Percentiles rank a stretch among this genome's conserved stretches.
phyloP scores from a whole-genome alignment of 2,888 invertebrate genomes.

The Drosophila kambysellisi region DNA sequence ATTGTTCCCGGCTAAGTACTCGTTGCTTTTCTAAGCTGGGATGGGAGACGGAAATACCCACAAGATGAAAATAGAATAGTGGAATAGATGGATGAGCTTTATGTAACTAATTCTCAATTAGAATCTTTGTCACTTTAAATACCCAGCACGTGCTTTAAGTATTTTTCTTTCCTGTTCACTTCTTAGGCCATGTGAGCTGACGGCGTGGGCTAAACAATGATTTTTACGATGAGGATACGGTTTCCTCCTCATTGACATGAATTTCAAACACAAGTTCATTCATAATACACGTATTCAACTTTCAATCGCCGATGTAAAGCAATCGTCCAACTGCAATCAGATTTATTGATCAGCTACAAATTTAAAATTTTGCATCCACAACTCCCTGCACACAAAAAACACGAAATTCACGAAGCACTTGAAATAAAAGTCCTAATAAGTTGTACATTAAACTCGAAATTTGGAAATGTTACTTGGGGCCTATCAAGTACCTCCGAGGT shows the following conservation, averaged over 20 bases:
- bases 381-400: conserved; percentile 10
- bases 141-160: background rate
- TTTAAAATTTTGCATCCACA: conserved; percentile 14
- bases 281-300: conserved; percentile 1
- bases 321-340: conserved; percentile 11
- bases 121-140: background rate
- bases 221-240: background rate
- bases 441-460: conserved; percentile 13
- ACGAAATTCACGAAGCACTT: conserved; percentile 1
- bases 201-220: background rate
- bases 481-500: conserved; percentile 19
- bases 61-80: background rate
- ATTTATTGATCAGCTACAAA: conserved; percentile 34
- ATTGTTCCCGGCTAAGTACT: background rate
- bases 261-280: background rate
- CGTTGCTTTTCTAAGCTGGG: background rate
- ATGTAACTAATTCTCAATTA: background rate
- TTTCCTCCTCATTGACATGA: background rate
- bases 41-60: background rate
- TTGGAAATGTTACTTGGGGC: conserved; percentile 4
- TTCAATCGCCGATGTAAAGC: conserved; percentile 3
- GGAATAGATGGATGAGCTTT: background rate
- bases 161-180: background rate
- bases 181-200: background rate
- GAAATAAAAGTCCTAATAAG: background rate